These are phyloP conservation scores for Limosa lapponica DNA, from an alignment of 2,797 vertebrate species.

Conservation along the genomic window DNA sequence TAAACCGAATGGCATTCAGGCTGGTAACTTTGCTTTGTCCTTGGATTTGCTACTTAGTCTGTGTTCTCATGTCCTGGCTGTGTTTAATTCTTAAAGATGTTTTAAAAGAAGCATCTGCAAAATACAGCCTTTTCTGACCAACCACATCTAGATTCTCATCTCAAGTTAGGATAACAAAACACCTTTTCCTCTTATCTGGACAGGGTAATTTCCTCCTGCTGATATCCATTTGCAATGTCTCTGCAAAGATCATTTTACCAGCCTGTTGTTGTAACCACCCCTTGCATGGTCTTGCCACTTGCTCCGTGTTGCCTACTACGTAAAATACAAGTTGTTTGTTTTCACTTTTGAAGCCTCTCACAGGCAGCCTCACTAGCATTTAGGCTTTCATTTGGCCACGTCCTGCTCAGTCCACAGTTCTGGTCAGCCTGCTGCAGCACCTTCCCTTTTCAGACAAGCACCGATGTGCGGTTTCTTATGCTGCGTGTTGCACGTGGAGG, in stretches of 20 bases:
- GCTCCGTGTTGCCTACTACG: neutral
- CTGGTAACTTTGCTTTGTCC: neutral
- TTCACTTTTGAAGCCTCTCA: neutral
- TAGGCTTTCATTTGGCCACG: neutral
- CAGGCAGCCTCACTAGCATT: neutral
- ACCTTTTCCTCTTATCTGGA: neutral
- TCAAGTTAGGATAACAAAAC: neutral
- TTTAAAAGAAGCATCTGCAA: constrained; percentile 3
- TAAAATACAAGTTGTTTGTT: neutral
- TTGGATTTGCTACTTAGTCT: neutral
- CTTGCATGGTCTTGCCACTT: neutral
- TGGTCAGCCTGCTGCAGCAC: neutral
- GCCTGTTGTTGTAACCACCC: neutral
- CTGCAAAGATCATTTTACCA: neutral
- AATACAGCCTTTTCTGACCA: neutral
- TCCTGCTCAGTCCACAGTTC: neutral
- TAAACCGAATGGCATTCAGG: neutral
- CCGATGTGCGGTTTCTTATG: neutral
- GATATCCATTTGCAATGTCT: neutral
- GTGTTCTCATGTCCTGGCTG: neutral
- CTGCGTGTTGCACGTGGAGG: neutral
- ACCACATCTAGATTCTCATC: neutral
- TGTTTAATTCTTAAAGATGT: neutral
- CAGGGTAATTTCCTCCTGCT: neutral
- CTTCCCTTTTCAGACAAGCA: neutral